These are phyloP conservation scores for Moxostoma hubbsi DNA, from an alignment of 2,797 vertebrate genomes.

Conservation along the genomic window DNA sequence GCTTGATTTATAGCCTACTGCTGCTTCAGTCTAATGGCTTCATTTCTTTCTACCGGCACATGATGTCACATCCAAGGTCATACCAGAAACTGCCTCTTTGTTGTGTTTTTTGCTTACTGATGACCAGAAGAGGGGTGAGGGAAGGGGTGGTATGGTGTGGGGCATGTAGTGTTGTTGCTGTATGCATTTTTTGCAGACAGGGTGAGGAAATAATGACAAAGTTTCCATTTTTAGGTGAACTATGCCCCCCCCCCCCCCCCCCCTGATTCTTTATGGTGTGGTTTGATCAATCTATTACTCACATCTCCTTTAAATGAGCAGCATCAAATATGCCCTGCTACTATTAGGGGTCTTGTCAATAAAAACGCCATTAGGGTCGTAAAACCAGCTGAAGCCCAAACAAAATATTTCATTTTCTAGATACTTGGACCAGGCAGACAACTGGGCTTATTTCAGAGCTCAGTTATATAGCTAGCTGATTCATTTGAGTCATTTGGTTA, in stretches of 20 bases:
- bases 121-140: conserved; percentile 86
- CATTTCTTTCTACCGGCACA: conserved; percentile 98
- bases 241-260: conserved; percentile 68
- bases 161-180: conserved; percentile 34
- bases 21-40: conserved; percentile 99
- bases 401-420: conserved; percentile 97
- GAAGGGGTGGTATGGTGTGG: conserved; percentile 21
- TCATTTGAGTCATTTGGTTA: conserved; percentile 86
- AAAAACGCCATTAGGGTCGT: conserved; percentile 91
- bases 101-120: conserved; percentile 93
- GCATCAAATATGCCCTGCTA: conserved; percentile 95
- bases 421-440: conserved; percentile 80
- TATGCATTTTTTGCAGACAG: conserved; percentile 61
- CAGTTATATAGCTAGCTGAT: conserved; percentile 87
- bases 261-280: conserved; percentile 89
- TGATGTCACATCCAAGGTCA: conserved; percentile 99
- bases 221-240: conserved; percentile 5
- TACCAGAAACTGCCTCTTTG: conserved; percentile 93
- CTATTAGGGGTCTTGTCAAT: conserved; percentile 92
- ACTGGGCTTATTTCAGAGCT: conserved; percentile 75
- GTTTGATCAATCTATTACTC: conserved; percentile 94
- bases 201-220: conserved; percentile 25
- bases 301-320: conserved; percentile 96
- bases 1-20: conserved; percentile 98
- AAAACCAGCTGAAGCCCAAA: conserved; percentile 95